Evolutionary conservation across 2,797 vertebrate species (phyloP), one percentile per base, ranked within the genome.

Genomic region (Phataginus tricuspis): DNA sequence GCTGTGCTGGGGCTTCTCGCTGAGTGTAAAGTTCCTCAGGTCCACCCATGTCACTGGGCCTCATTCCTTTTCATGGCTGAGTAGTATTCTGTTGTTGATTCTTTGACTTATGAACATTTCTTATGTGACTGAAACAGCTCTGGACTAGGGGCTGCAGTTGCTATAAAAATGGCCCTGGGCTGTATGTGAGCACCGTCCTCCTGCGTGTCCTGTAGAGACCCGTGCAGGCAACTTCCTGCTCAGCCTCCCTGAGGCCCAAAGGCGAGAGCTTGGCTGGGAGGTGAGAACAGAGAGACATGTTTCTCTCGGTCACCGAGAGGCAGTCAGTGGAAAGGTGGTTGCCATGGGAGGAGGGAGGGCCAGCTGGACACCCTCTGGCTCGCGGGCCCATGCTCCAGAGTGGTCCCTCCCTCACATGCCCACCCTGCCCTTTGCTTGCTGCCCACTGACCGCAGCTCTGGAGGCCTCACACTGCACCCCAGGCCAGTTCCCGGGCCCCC

Each of bases 11-110:
- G 9, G 9, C 10, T 45, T 55, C 45, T 69, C 72, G 0, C 34
- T 14, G 42, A 34, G 45, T 25, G 1, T 1, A 3, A 2, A 3
- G 16, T 2, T 13, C 23, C 37, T 78, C 69, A 6, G 39, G 59
- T 2, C n/a, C 7, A 1, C 9, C 74, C 2, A 1, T 0, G 0
- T 15, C 0, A 49, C 45, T 45, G 8, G 11, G 45, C 45, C 11
- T 45, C 45, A 21, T 2, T 15, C 18, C 25, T 42, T 53, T 49
- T 39, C 45, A 23, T 13, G 42, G 68, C 61, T 18, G 11, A 5
- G 8, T 29, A 5, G 34, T 16, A 23, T 6, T 19, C 29, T 1
- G 0, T 0, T 1, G 8, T 0, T 7, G 59, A 31, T 27, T 27
- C 57, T 39, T 59, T 39, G 21, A 16, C 45, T 37, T 71, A 9